Conservation (phyloP, 2,888 invertebrate genomes). For the Eristalinus sepulchralis region DNA sequence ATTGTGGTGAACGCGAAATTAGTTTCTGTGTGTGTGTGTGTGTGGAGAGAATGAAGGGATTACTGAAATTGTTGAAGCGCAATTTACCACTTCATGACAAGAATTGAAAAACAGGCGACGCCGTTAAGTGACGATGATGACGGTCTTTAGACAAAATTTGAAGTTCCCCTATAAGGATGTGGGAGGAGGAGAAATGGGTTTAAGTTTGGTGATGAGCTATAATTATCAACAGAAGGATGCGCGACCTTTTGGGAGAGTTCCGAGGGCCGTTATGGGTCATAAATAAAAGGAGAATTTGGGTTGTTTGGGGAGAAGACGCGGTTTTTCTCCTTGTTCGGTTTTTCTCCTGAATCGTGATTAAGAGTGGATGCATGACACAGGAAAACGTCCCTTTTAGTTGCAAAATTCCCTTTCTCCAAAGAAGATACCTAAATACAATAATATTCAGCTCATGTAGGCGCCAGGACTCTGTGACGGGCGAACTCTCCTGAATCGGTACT, state of each 20-base stretch:
- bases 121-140: slow-evolving; percentile 43
- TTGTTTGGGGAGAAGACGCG: background rate
- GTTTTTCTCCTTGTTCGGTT: too few relatives aligned
- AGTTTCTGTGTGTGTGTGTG: slow-evolving; percentile 43
- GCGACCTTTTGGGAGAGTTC: background rate
- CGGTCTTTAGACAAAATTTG: background rate
- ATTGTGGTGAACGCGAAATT: slow-evolving; percentile 60
- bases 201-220: background rate
- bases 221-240: background rate
- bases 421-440: too few relatives aligned
- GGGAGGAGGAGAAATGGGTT: background rate
- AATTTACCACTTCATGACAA: slow-evolving; percentile 67
- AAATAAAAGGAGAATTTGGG: background rate
- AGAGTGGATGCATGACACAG: too few relatives aligned
- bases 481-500: too few relatives aligned
- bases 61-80: slow-evolving; percentile 37
- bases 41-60: background rate
- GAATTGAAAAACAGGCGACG: slow-evolving; percentile 49
- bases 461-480: too few relatives aligned
- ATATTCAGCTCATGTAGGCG: too few relatives aligned
- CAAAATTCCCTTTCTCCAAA: too few relatives aligned
- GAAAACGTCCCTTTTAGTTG: too few relatives aligned
- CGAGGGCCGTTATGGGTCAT: background rate
- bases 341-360: too few relatives aligned
- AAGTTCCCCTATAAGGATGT: background rate